These are phyloP conservation scores for Gryllus bimaculatus DNA, from an alignment of 1,140 invertebrate genomes.

Conservation along the genomic window DNA sequence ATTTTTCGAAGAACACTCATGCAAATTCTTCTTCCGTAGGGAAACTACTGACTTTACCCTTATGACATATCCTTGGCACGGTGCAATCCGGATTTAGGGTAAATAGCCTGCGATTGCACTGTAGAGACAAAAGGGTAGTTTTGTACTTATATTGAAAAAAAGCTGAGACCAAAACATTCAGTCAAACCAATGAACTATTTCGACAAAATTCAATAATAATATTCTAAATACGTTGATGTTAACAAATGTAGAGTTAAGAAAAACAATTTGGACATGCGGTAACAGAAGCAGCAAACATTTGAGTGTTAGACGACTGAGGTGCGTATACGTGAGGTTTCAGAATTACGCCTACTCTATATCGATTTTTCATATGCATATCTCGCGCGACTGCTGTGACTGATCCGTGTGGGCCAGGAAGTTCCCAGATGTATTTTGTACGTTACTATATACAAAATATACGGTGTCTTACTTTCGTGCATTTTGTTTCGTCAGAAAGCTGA, in stretches of 20 bases:
- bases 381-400: background rate
- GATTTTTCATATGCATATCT: background rate
- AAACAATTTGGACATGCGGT: background rate
- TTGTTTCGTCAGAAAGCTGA: background rate
- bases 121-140: background rate
- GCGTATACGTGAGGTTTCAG: background rate
- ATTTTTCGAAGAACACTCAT: background rate
- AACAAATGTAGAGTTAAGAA: background rate
- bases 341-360: too few relatives aligned
- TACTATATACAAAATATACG: background rate
- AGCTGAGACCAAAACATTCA: background rate
- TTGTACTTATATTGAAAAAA: background rate
- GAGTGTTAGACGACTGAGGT: background rate
- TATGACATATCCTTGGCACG: background rate
- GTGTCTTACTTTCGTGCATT: slow-evolving; percentile 4
- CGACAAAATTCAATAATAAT: background rate
- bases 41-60: background rate
- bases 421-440: background rate
- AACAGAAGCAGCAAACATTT: background rate
- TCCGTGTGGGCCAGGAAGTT: background rate
- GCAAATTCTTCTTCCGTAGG: background rate
- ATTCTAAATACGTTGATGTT: background rate
- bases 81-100: background rate
- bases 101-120: background rate
- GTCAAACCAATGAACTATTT: background rate